Base-by-base conservation (phyloP, 2,113 vertebrate species). In the Bubo scandiacus region DNA sequence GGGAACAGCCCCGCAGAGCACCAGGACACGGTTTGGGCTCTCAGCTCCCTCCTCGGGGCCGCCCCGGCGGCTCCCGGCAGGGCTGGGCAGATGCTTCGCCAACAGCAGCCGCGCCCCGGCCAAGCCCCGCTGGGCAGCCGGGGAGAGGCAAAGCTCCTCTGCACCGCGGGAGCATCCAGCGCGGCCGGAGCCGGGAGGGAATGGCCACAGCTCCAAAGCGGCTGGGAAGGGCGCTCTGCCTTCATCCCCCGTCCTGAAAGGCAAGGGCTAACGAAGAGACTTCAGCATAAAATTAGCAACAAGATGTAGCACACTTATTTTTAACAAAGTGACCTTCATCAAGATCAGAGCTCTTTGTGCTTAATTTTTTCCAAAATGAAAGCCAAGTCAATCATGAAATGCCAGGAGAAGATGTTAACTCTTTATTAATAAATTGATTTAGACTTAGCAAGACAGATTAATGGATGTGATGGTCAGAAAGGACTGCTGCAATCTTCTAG, bases 381-480 rank as follows among this genome's bases (percentile, higher is more conserved):
- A 92, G 86, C 25, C 84, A 85, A 97, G 84, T 91, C 89, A 90
- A 63, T 90, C 54, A 51, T 26, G 9, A 89, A 85, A 80, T 72
- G 78, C 91, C 82, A 68, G 58, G 40, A 92, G 79, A 87, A 42
- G 62, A 77, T 68, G 54, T 88, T 92, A 96, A 88, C 86, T 91
- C 90, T 97, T 97, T 97, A 97, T 94, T 96, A 86, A 94, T 71
- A 81, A 94, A 93, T 78, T 80, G 81, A 70, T 92, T 95, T 80
- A 92, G 71, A 70, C 87, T 97, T 95, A 92, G 78, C 4, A 19
- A 92, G 95, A 86, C 58, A 94, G 96, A 81, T 88, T 85, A 89
- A 94, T 92, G 91, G 92, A 82, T 91, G 13, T 59, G 61, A 32
- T 54, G 84, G 81, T 62, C 78, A 90, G 92, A 79, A 70, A 49